Conservation (phyloP, 1,140 invertebrate genomes). For the Caerostris extrusa region DNA sequence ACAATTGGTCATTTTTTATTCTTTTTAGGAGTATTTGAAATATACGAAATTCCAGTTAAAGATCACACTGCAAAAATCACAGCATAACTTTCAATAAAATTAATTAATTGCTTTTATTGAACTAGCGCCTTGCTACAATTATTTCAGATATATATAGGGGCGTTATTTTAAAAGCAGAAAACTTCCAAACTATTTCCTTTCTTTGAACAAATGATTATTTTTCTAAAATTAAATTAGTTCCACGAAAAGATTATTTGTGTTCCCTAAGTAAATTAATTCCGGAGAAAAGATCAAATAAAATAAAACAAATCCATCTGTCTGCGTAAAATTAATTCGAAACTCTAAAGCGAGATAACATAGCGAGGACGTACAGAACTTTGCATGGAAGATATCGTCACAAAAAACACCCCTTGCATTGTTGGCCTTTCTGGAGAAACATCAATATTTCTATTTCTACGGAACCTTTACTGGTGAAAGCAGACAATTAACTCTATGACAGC, state of each 20-base stretch:
- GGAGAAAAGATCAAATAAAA: neutral
- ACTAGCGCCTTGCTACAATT: no score
- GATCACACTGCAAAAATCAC: no score
- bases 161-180: neutral
- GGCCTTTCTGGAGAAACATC: neutral
- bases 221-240: neutral
- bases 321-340: constrained; percentile 4
- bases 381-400: neutral
- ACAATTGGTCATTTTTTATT: no score
- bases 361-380: neutral
- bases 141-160: no score
- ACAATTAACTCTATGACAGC: constrained; percentile 26
- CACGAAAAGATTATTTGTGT: neutral
- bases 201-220: neutral
- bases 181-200: neutral
- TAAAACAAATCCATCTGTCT: neutral
- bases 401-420: neutral
- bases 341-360: neutral
- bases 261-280: neutral
- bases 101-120: no score
- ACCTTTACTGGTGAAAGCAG: neutral
- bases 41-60: no score
- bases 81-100: no score
- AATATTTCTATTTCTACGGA: neutral
- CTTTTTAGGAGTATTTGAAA: no score